These are phyloP conservation scores for Kradibia gibbosae DNA, from an alignment of 1,140 invertebrate genomes.

Conservation along the genomic window DNA sequence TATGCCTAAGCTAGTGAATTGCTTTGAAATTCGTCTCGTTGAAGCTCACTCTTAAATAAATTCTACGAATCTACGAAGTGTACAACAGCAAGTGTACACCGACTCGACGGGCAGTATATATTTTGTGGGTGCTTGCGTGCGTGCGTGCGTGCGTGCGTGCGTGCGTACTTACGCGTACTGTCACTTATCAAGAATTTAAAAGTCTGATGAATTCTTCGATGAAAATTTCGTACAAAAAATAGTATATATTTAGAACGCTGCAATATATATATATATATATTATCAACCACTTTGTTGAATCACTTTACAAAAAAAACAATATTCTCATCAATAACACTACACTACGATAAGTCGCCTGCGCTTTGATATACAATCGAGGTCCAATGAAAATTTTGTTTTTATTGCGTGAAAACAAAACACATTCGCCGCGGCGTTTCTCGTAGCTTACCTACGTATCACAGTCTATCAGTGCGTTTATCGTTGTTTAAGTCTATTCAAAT, in stretches of 20 bases:
- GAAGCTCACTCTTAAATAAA: slow-evolving; percentile 9
- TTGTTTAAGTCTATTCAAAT: slow-evolving; percentile 48
- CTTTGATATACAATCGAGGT: slow-evolving; percentile 12
- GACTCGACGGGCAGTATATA: slow-evolving; percentile 29
- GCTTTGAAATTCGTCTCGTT: slow-evolving; percentile 30
- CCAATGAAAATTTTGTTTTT: slow-evolving; percentile 45
- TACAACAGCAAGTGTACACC: slow-evolving; percentile 25
- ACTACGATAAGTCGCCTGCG: slow-evolving; percentile 21
- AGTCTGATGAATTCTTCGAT: background rate
- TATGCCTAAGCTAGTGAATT: slow-evolving; percentile 1
- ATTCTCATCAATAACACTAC: slow-evolving; percentile 14
- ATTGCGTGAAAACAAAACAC: slow-evolving; percentile 40
- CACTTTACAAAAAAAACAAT: slow-evolving; percentile 14
- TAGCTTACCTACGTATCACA: slow-evolving; percentile 54
- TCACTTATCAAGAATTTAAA: slow-evolving; percentile 22
- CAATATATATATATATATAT: background rate
- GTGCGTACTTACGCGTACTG: no score
- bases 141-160: no score
- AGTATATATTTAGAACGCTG: background rate
- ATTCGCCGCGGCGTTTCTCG: slow-evolving; percentile 42
- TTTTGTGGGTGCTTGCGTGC: no score
- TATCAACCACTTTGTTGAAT: background rate
- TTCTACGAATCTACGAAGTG: slow-evolving; percentile 12
- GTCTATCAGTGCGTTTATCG: slow-evolving; percentile 51
- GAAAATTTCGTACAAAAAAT: slow-evolving; percentile 10